phyloP scores from a whole-genome alignment of 2,113 vertebrate species.

The Paratilapia polleni region DNA sequence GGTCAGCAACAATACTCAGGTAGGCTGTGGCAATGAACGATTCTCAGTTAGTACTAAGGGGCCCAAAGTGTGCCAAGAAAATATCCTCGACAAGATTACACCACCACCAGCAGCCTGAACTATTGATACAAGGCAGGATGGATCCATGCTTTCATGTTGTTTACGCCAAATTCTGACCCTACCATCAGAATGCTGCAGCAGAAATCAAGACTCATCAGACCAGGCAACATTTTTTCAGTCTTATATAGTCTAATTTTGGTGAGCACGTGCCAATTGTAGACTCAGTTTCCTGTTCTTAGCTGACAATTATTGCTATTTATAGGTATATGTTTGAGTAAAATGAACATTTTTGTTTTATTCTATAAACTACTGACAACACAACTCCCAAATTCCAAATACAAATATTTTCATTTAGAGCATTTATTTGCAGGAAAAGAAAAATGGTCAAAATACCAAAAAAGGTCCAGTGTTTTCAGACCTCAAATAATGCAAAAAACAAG shows the following conservation, averaged over 20 bases:
- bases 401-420: too few species aligned
- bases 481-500: too few species aligned
- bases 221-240: neutral
- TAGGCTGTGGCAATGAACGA: neutral
- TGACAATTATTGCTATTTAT: too few species aligned
- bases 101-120: neutral
- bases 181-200: accelerated
- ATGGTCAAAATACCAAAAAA: too few species aligned
- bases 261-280: too few species aligned
- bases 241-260: neutral
- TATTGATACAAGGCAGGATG: neutral
- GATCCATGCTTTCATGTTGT: neutral
- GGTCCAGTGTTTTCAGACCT: too few species aligned
- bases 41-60: neutral
- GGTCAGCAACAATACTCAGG: neutral
- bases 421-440: too few species aligned
- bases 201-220: neutral
- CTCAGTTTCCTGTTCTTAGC: too few species aligned
- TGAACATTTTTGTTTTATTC: too few species aligned
- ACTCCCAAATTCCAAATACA: too few species aligned
- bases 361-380: too few species aligned
- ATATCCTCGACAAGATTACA: accelerated
- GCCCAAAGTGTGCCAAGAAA: neutral
- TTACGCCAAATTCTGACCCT: neutral
- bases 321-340: too few species aligned